Evolutionary conservation across 2,888 invertebrate species (phyloP), one percentile per base, ranked within the genome.

Genomic region (Desoria tigrina): DNA sequence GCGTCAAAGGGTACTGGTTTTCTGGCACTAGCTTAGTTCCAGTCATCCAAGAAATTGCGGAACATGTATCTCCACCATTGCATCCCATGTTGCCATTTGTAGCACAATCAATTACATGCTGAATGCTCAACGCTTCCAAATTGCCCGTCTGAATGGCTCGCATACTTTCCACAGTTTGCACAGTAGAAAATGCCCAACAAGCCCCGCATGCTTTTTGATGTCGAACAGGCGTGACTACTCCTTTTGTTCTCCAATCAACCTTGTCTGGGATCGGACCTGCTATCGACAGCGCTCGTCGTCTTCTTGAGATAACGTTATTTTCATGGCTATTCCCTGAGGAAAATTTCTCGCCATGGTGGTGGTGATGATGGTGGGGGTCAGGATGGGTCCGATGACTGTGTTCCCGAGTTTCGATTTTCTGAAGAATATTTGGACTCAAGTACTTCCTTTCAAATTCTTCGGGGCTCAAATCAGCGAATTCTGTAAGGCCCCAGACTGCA

Each of bases 171-270:
- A 88, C 84, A 32, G 86, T 86, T 74, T 87, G 89, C 1, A 90
- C 83, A 0, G 87, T 86, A 78, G 90, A 89, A 80, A 90, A 91
- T 0, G 92, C 92, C 91, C 92, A 92, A 79, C 92, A 92, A 0
- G 90, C 92, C 1, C 92, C 92, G 80, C 92, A 92, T 11, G 83
- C 77, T 14, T 86, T 86, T 80, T 92, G 92, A 79, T 88, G 86
- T 60, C 85, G 84, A 0, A 92, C 84, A 0, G 85, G 80, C 1
- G 88, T 85, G 1, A 92, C 81, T 11, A 87, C 85, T 27, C 86
- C 86, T 77, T 86, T 85, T 0, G 83, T 79, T 73, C 88, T 82
- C 90, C 86, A 86, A 78, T 86, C 86, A 60, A 86, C 78, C 76
- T 82, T 81, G 50, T 82, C 65, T 0, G 86, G 85, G 45, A 86